These are phyloP conservation scores for Heliconius cydno DNA, from an alignment of 2,888 invertebrate genomes.

Conservation along the genomic window DNA sequence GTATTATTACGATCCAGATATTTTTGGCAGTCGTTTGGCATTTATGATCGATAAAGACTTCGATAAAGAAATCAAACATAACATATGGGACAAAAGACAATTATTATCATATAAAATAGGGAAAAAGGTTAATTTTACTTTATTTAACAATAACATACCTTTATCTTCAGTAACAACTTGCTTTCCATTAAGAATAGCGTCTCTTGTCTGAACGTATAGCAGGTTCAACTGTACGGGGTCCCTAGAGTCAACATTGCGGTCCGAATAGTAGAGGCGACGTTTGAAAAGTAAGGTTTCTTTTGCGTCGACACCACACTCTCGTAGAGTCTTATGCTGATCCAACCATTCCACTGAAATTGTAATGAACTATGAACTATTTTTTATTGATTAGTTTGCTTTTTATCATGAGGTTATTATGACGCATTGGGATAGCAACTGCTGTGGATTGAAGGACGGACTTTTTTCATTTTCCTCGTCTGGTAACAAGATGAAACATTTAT, in stretches of 20 bases:
- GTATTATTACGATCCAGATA: too few relatives aligned
- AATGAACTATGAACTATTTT: background rate
- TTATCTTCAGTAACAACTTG: conserved; percentile 98
- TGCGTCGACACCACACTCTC: conserved; percentile 97
- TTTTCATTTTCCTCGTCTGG: too few relatives aligned
- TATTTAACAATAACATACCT: conserved; percentile 65
- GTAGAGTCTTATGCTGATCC: conserved; percentile 96
- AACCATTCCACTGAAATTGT: conserved; percentile 92
- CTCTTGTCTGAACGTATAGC: conserved; percentile 98
- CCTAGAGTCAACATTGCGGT: conserved; percentile 97
- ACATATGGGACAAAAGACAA: too few relatives aligned
- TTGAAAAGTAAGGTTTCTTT: conserved; percentile 94
- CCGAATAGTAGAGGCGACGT: conserved; percentile 98
- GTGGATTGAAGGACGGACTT: too few relatives aligned
- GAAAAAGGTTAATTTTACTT: background rate
- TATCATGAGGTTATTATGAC: too few relatives aligned
- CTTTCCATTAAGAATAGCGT: conserved; percentile 96
- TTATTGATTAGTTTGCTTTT: too few relatives aligned
- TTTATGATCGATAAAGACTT: too few relatives aligned
- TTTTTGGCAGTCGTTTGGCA: too few relatives aligned
- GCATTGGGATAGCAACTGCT: too few relatives aligned
- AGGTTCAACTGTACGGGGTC: conserved; percentile 98
- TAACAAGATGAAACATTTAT: too few relatives aligned
- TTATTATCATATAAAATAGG: background rate
- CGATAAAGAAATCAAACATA: too few relatives aligned